Conservation (phyloP, 2,113 vertebrate species). For the Bubo scandiacus region DNA sequence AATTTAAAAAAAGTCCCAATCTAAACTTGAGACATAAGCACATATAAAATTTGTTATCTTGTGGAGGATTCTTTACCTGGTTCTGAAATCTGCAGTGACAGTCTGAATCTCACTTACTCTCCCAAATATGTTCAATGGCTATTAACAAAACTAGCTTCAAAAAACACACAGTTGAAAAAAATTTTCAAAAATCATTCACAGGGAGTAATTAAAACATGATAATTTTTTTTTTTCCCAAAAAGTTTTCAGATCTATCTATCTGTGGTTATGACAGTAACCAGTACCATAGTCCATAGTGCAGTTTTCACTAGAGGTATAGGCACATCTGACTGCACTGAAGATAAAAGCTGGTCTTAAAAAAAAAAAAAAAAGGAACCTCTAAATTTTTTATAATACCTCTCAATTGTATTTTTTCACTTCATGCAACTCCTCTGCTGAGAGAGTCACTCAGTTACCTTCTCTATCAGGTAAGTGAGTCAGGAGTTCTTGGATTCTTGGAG, state of each 20-base stretch:
- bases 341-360: not conserved
- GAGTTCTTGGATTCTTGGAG: not conserved
- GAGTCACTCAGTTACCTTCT: not conserved
- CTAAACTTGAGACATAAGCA: not conserved
- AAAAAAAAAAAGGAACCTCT: not conserved
- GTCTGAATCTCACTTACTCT: not conserved
- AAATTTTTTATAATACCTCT: not conserved
- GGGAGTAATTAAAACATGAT: not conserved
- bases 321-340: not conserved
- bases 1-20: not conserved
- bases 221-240: not conserved
- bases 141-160: not conserved
- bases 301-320: not conserved
- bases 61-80: not conserved
- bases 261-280: not conserved
- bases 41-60: not conserved
- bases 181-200: not conserved
- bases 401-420: not conserved
- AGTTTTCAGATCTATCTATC: not conserved
- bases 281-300: not conserved
- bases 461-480: not conserved
- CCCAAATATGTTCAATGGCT: not conserved
- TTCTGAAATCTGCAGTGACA: not conserved
- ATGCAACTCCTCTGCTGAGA: not conserved
- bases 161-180: not conserved